A percentile compares a stretch with the other conserved stretches of the same genome.
Evolutionary conservation across 1,140 invertebrate species (phyloP).

Genomic region (Radopholus similis): DNA sequence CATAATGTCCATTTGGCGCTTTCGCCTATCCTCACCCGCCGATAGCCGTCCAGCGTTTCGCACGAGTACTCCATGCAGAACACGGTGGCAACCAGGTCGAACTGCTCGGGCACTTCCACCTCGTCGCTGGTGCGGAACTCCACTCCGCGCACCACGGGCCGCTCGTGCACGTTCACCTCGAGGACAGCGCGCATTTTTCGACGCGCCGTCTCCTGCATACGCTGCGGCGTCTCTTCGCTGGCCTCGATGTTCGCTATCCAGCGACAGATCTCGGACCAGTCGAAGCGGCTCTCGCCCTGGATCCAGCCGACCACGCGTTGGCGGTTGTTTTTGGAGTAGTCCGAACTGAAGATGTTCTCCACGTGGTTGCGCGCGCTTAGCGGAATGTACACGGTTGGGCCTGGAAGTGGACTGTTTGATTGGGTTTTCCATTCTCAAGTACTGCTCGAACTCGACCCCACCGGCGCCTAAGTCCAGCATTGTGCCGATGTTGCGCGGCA

Average conservation of each 20-base stretch:
- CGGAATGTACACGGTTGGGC: slow-evolving; percentile 58
- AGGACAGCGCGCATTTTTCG: slow-evolving; percentile 53
- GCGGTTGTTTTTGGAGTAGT: slow-evolving; percentile 51
- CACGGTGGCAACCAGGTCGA: slow-evolving; percentile 53
- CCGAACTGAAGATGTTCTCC: slow-evolving; percentile 51
- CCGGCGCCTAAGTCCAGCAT: slow-evolving; percentile 55
- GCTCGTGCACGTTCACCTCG: slow-evolving; percentile 51
- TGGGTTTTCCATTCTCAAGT: background rate
- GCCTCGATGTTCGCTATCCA: slow-evolving; percentile 56
- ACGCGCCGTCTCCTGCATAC: slow-evolving; percentile 51
- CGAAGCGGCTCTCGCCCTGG: slow-evolving; percentile 42
- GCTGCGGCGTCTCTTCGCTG: slow-evolving; percentile 34
- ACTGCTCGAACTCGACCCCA: too few species aligned
- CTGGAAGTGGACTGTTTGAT: slow-evolving; percentile 10
- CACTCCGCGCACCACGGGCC: slow-evolving; percentile 38
- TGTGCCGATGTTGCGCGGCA: slow-evolving; percentile 44
- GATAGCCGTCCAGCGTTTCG: slow-evolving; percentile 53
- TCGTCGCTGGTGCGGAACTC: slow-evolving; percentile 20
- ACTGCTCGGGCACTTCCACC: slow-evolving; percentile 39
- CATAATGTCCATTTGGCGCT: slow-evolving; percentile 42
- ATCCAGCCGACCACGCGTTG: slow-evolving; percentile 46
- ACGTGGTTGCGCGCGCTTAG: slow-evolving; percentile 47
- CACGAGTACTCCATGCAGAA: slow-evolving; percentile 58
- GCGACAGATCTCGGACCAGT: slow-evolving; percentile 54
- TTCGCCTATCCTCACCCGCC: slow-evolving; percentile 41